A percentile compares a stretch with the other conserved stretches of the same genome.
Evolutionary conservation across 2,888 invertebrate genomes (phyloP).

Genomic region (Caenorhabditis imperialis): DNA sequence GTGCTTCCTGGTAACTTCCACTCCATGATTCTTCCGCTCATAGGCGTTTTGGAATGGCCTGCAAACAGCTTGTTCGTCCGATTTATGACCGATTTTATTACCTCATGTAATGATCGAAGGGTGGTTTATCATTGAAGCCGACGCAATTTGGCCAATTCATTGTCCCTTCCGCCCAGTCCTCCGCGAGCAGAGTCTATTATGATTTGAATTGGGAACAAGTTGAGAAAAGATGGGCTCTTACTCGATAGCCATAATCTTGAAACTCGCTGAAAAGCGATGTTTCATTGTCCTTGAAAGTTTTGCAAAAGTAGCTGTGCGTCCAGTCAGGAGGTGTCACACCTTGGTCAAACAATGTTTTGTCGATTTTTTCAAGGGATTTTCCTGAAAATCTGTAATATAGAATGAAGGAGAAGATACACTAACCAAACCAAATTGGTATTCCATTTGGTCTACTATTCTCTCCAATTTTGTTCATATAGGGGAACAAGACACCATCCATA

Average conservation of each 20-base stretch:
- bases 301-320: constrained; percentile 50
- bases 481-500: constrained; percentile 62
- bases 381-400: constrained; percentile 21
- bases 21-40: constrained; percentile 37
- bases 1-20: constrained; percentile 42
- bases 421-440: constrained; percentile 62
- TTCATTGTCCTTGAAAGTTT: constrained; percentile 57
- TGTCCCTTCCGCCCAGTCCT: constrained; percentile 69
- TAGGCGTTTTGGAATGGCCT: constrained; percentile 61
- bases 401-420: too few relatives aligned
- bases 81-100: constrained; percentile 8
- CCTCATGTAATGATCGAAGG: constrained; percentile 68
- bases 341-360: constrained; percentile 41
- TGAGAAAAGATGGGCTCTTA: too few relatives aligned
- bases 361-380: constrained; percentile 52
- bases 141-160: constrained; percentile 68
- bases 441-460: constrained; percentile 70
- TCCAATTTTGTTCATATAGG: constrained; percentile 70
- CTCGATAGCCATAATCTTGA: constrained; percentile 52
- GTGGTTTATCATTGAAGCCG: constrained; percentile 63
- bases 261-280: constrained; percentile 56
- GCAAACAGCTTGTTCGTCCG: not conserved
- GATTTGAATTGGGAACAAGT: too few relatives aligned
- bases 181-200: constrained; percentile 63
- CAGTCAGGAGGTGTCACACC: constrained; percentile 35